Percentiles rank a stretch among this genome's conserved stretches.
These are phyloP conservation scores for Euglossa dilemma DNA, from an alignment of 1,140 invertebrate species.

Conservation along the genomic window DNA sequence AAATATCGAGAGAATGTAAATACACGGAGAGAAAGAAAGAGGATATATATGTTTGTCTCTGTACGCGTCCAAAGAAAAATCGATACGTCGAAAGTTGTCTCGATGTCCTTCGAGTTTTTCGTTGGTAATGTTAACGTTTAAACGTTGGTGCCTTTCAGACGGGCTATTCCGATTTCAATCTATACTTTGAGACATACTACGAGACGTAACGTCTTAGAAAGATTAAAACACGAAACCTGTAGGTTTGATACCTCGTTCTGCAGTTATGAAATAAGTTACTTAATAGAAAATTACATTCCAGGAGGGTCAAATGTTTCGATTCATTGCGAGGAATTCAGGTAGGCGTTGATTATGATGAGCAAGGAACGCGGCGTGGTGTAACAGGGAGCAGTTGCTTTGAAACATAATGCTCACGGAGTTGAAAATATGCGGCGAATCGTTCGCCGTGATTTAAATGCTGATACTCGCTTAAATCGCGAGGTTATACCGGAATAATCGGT, in stretches of 20 bases:
- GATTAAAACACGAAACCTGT: background rate
- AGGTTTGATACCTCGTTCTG: background rate
- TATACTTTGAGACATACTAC: background rate
- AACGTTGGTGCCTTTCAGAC: background rate
- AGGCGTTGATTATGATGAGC: constrained; percentile 19
- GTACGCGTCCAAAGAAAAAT: too few species aligned
- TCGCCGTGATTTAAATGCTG: background rate
- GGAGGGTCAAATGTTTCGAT: constrained; percentile 16
- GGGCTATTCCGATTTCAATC: background rate
- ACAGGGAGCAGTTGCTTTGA: background rate
- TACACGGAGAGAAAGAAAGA: background rate
- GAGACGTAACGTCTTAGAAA: background rate
- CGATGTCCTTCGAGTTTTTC: background rate
- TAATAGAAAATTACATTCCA: constrained; percentile 13
- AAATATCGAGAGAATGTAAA: background rate
- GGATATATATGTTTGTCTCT: too few species aligned
- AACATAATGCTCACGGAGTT: background rate
- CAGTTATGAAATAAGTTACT: background rate
- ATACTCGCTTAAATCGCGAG: background rate
- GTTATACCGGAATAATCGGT: too few species aligned
- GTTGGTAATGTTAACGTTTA: background rate
- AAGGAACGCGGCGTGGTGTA: background rate
- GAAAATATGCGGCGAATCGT: background rate
- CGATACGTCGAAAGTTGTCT: background rate
- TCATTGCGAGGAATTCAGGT: constrained; percentile 3